A percentile compares a stretch with the other conserved stretches of the same genome.
phyloP scores from a whole-genome alignment of 2,888 invertebrate genomes.

The Metacarcinus magister region DNA sequence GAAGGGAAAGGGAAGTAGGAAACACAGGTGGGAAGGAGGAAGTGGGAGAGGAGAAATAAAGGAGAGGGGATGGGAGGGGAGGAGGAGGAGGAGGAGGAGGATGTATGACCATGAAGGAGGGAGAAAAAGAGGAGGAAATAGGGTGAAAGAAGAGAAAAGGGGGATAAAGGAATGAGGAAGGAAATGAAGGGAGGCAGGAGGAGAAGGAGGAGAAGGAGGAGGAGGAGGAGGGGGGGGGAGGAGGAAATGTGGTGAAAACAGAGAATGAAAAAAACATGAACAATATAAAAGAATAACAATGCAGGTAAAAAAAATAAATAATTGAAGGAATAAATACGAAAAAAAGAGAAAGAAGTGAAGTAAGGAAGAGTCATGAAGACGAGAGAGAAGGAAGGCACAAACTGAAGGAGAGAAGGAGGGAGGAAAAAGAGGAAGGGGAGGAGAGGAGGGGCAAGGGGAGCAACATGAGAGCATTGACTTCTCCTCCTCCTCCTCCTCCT shows the following conservation, averaged over 20 bases:
- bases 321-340: not conserved
- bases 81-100: not conserved
- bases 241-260: not conserved
- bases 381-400: not conserved
- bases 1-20: not conserved
- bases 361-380: not conserved
- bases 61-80: not conserved
- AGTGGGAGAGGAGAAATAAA: not conserved
- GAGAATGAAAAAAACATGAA: not conserved
- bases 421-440: slow-evolving; percentile 9
- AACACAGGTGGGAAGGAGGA: not conserved
- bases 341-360: not conserved
- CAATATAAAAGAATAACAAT: not conserved
- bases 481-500: slow-evolving; percentile 10
- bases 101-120: not conserved
- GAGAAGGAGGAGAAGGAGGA: not conserved
- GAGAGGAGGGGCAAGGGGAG: slow-evolving; percentile 8
- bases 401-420: slow-evolving; percentile 45
- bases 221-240: not conserved
- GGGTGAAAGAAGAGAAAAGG: not conserved
- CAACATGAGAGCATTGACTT: not conserved
- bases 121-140: not conserved
- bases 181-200: not conserved
- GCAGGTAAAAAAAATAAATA: not conserved
- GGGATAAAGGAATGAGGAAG: not conserved